Evolutionary conservation across 2,888 invertebrate species (phyloP).

Genomic region (Campaea margaritaria): DNA sequence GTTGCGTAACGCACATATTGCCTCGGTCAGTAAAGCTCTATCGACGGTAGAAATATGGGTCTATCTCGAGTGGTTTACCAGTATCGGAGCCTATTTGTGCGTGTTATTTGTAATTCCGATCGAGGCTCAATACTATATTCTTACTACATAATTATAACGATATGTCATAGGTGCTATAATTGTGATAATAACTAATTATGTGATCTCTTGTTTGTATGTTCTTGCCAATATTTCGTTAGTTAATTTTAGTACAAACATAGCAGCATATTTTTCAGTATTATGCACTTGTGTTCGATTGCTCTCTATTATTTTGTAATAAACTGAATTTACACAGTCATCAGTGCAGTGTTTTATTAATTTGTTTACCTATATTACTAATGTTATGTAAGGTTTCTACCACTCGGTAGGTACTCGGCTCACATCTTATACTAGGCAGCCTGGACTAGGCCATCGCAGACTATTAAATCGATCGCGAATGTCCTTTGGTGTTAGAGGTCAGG

Average conservation of each 20-base stretch:
- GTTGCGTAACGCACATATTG: too few species aligned
- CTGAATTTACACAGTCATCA: slow-evolving; percentile 10
- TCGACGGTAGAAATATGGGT: too few species aligned
- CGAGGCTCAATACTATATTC: neutral
- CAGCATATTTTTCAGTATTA: slow-evolving; percentile 55
- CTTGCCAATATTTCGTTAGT: slow-evolving; percentile 60
- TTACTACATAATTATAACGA: slow-evolving; percentile 17
- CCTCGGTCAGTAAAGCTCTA: too few species aligned
- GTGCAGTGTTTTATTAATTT: neutral
- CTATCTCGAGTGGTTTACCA: too few species aligned
- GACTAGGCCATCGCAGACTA: too few species aligned
- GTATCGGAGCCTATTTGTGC: neutral
- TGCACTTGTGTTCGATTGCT: slow-evolving; percentile 62
- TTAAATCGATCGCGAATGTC: too few species aligned
- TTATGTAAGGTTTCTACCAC: too few species aligned
- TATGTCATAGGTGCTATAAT: slow-evolving; percentile 57
- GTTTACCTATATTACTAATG: too few species aligned
- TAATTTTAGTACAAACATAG: slow-evolving; percentile 59
- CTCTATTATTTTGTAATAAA: slow-evolving; percentile 50
- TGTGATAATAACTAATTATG: slow-evolving; percentile 59
- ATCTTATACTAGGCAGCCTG: too few species aligned
- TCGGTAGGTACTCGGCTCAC: too few species aligned
- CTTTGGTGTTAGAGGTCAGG: too few species aligned
- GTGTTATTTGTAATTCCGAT: neutral
- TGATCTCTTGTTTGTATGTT: slow-evolving; percentile 61